Evolutionary conservation across 2,797 vertebrate species (phyloP).

Genomic region (Sphaeramia orbicularis): DNA sequence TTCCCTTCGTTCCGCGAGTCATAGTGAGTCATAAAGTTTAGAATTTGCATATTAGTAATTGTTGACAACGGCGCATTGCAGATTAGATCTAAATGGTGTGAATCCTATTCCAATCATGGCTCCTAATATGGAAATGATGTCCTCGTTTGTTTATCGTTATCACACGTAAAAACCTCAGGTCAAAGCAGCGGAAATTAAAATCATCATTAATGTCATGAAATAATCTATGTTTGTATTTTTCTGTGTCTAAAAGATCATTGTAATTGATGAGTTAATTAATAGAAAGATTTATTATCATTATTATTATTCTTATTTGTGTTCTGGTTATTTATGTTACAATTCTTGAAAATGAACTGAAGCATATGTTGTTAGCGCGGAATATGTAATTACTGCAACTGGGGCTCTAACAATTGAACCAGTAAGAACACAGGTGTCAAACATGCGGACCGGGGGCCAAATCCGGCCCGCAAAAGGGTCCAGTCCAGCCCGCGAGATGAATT

Average conservation of each 20-base stretch:
- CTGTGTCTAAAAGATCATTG: not conserved
- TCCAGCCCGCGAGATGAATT: too few relatives aligned
- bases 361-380: too few relatives aligned
- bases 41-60: conserved; percentile 24
- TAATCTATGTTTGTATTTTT: conserved; percentile 16
- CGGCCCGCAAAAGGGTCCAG: too few relatives aligned
- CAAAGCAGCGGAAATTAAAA: conserved; percentile 17
- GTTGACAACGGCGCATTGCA: conserved; percentile 8
- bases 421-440: too few relatives aligned
- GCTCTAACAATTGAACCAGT: too few relatives aligned
- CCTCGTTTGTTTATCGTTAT: conserved; percentile 4
- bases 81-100: conserved; percentile 20
- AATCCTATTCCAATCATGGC: conserved; percentile 31
- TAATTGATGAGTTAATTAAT: too few relatives aligned
- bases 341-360: too few relatives aligned
- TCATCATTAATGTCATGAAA: conserved; percentile 5
- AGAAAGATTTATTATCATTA: too few relatives aligned
- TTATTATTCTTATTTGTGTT: too few relatives aligned
- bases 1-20: conserved; percentile 28
- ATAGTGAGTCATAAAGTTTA: conserved; percentile 43
- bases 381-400: too few relatives aligned
- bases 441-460: too few relatives aligned
- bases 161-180: conserved; percentile 26
- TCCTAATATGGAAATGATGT: conserved; percentile 24
- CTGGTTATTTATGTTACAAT: too few relatives aligned